Evolutionary conservation across 1,140 invertebrate species (phyloP).

Genomic region (Magallana ariakensis): DNA sequence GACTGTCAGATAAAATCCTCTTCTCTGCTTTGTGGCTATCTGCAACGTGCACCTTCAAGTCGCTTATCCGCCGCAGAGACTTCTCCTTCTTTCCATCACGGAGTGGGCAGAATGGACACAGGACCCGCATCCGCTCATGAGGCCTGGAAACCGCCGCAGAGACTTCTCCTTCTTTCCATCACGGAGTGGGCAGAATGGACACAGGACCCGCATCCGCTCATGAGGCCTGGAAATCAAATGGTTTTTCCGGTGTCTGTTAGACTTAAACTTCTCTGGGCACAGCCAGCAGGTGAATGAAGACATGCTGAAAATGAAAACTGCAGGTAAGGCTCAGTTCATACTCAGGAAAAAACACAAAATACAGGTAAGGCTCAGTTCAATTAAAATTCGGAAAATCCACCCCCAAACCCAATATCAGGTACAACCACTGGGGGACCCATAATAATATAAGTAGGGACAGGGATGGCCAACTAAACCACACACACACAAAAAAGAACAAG

Average conservation of each 20-base stretch:
- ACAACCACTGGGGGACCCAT: too few species aligned
- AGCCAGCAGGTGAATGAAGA: too few species aligned
- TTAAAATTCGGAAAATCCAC: too few species aligned
- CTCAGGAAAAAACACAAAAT: too few species aligned
- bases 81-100: slow-evolving; percentile 25
- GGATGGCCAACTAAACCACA: too few species aligned
- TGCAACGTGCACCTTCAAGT: neutral
- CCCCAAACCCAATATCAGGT: too few species aligned
- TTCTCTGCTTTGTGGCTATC: neutral
- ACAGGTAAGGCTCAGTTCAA: too few species aligned
- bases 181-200: slow-evolving; percentile 10
- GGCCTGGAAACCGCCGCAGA: neutral
- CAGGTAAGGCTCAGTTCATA: too few species aligned
- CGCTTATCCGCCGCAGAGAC: neutral
- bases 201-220: slow-evolving; percentile 37
- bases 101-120: slow-evolving; percentile 28
- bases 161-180: slow-evolving; percentile 26
- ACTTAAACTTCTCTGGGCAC: neutral
- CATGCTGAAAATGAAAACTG: too few species aligned
- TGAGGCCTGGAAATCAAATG: slow-evolving; percentile 16
- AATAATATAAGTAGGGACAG: too few species aligned
- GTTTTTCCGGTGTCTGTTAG: slow-evolving; percentile 34
- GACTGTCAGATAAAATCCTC: neutral
- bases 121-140: slow-evolving; percentile 22
- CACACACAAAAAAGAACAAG: too few species aligned